Base-by-base conservation (phyloP, 2,113 vertebrate genomes). In the Deroptyus accipitrinus region DNA sequence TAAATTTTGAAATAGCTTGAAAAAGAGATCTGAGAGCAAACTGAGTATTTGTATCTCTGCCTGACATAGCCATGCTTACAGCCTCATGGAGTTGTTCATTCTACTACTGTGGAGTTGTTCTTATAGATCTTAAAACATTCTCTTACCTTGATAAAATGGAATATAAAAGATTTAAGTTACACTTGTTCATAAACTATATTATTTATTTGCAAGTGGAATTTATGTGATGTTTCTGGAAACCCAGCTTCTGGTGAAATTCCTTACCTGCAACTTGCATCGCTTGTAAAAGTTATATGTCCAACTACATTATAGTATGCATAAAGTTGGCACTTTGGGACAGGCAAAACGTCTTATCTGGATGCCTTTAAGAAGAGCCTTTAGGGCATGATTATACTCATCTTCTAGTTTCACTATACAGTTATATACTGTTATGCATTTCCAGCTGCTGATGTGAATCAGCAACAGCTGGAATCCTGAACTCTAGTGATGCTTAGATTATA, bases 361-460 rank as follows among this genome's bases (percentile, higher is more conserved):
- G 31, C 51, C 24, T 87, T 92, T 74, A 73, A 66, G 41, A 90
- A 46, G 9, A 85, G 13, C 33, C 61, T 83, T 75, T 68, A 88
- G 68, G 82, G 33, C 37, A 51, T 61, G 64, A 86, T 90, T 90
- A 68, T 74, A 62, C 17, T 74, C 10, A 33, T 94, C 49, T 86
- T 76, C 46, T 59, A 2, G 51, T 80, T 63, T 90, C 18, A 16
- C 46, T 74, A 2, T 72, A n/a, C 49, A 33, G 25, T 83, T 83
- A 86, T 83, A 33, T 13, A 6, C 8, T 81, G n/a, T 80, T 90
- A 27, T 42, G 41, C 83, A 51, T 80, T 90, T 93, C 79, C 42
- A 73, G 86, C 76, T 96, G 85, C 82, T 96, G 55, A 90, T 78
- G n/a, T 95, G 76, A 74, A 83, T 95, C 82, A 81, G 46, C 63